A percentile compares a stretch with the other conserved stretches of the same genome.
Conservation (phyloP, 2,797 vertebrate species). For the Toxotes lorentzi region DNA sequence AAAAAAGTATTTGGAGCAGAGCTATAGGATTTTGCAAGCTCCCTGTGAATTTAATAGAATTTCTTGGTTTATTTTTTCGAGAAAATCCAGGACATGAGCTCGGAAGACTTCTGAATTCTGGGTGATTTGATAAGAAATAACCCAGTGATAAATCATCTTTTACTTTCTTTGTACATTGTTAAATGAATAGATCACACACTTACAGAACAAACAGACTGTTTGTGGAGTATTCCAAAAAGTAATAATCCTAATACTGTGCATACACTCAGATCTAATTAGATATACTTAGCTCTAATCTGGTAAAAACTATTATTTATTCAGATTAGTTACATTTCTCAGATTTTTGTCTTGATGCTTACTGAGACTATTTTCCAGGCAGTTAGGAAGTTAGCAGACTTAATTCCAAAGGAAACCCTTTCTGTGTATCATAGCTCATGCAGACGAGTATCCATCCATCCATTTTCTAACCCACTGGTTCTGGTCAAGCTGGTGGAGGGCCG, state of each 20-base stretch:
- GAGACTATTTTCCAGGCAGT: background rate
- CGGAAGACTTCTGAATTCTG: no score
- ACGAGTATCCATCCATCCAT: background rate
- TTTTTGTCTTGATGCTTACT: slow-evolving; percentile 1
- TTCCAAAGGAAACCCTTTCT: slow-evolving; percentile 2
- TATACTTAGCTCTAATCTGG: background rate
- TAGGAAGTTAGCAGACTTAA: slow-evolving; percentile 1
- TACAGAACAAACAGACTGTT: background rate
- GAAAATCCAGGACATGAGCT: no score
- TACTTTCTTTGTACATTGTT: background rate
- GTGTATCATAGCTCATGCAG: background rate
- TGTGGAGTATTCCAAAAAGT: background rate
- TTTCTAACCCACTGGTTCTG: background rate
- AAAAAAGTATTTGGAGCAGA: no score
- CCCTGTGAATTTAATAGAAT: no score
- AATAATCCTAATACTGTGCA: background rate
- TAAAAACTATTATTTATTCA: slow-evolving; percentile 12
- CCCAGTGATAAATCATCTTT: background rate
- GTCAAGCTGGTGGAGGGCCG: background rate
- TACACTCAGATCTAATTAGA: background rate
- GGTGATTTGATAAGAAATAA: no score
- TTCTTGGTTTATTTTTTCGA: no score
- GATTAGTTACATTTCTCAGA: slow-evolving; percentile 1
- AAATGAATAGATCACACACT: background rate
- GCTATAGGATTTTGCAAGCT: no score